phyloP scores from a whole-genome alignment of 2,888 invertebrate genomes.

The Xestia ashworthii region DNA sequence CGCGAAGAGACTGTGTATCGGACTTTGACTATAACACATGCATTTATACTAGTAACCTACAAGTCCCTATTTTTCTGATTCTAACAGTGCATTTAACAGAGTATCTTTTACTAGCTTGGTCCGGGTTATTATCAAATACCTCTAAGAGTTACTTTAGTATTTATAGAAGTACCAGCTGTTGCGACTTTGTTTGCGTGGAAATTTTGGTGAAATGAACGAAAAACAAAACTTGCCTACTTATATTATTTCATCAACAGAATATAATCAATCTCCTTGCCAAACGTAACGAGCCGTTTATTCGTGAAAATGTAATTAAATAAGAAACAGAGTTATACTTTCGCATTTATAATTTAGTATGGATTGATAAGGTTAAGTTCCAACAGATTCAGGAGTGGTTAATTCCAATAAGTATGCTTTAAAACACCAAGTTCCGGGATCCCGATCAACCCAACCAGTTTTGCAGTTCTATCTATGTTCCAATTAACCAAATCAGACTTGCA shows the following conservation, averaged over 20 bases:
- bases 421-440: not conserved
- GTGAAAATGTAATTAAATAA: not conserved
- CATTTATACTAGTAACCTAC: too few species aligned
- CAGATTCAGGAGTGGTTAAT: not conserved
- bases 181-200: not conserved
- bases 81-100: too few species aligned
- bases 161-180: not conserved
- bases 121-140: too few species aligned
- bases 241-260: not conserved
- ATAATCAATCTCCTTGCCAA: not conserved
- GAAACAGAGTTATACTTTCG: not conserved
- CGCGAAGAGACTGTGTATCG: too few species aligned
- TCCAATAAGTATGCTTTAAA: not conserved
- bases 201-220: too few species aligned
- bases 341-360: not conserved
- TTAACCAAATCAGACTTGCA: not conserved
- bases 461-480: not conserved
- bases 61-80: too few species aligned
- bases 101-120: too few species aligned
- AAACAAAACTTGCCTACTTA: not conserved
- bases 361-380: not conserved
- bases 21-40: too few species aligned
- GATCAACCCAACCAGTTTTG: not conserved
- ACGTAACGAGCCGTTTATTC: not conserved
- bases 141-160: not conserved